A percentile compares a stretch with the other conserved stretches of the same genome.
These are phyloP conservation scores for Oryctolagus cuniculus DNA, from an alignment of 2,113 vertebrate genomes.

Conservation along the genomic window DNA sequence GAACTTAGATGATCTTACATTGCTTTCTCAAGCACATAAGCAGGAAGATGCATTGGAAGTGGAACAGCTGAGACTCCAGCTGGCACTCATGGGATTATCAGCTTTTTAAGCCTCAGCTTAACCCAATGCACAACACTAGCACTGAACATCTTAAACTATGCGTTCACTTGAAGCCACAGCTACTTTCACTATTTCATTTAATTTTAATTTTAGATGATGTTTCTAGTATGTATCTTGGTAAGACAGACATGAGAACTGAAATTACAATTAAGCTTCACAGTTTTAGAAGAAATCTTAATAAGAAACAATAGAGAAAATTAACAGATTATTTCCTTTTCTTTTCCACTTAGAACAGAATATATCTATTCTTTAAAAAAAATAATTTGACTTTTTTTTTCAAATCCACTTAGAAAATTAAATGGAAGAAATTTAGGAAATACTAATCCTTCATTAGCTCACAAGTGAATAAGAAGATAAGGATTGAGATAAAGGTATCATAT, in stretches of 20 bases:
- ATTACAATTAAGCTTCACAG: neutral
- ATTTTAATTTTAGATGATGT: neutral
- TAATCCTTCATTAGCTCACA: neutral
- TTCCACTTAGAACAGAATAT: neutral
- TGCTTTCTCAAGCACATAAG: too few species aligned
- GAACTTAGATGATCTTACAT: too few species aligned
- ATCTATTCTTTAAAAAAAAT: neutral
- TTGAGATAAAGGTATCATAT: neutral
- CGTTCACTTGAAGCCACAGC: neutral
- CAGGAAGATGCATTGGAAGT: too few species aligned
- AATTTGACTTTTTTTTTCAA: neutral
- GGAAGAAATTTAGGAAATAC: neutral
- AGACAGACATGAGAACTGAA: neutral
- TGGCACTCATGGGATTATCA: too few species aligned
- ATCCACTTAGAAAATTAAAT: conserved; percentile 9
- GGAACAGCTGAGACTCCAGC: too few species aligned
- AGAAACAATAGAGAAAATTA: neutral
- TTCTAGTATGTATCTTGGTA: neutral
- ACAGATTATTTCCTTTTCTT: neutral
- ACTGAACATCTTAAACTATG: neutral
- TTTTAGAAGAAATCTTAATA: conserved; percentile 4
- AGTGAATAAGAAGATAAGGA: neutral
- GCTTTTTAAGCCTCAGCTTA: too few species aligned
- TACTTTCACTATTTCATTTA: neutral
- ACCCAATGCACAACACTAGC: too few species aligned